Base-by-base conservation (phyloP, 1,140 invertebrate species). In the Aphelenchoides fujianensis region DNA sequence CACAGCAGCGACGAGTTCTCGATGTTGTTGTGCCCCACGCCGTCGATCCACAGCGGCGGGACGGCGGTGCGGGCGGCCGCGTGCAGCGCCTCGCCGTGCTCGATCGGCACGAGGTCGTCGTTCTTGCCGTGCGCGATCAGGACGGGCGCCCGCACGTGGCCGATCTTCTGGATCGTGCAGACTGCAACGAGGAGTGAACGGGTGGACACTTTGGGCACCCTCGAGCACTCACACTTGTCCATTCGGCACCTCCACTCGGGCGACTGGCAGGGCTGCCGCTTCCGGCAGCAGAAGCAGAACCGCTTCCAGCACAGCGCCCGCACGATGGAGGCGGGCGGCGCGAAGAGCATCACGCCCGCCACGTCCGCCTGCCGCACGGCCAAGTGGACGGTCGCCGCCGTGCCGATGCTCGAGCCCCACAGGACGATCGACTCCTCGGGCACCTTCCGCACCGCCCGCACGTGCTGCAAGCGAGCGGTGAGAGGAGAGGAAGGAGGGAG, bases 11-110 rank as follows among this genome's bases (percentile, higher is more conserved):
- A 31, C 30, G 32, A 59, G 28, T 71, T 72, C 16, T 31, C 30
- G 23, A 71, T 41, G 36, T 71, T 72, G 62, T 71, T 72, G 23
- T 71, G 70, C 7, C 70, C 70, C 9, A 72, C 70, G 30, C 23
- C 41, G 7, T 12, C 23, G 27, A 74, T 23, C 70, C 70, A 71
- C 16, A 71, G 9, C 19, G 34, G 32, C 2, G n/a, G 32, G n/a
- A 32, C 35, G 41, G 23, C 30, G 28, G 70, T 28, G n/a, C 34
- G 32, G 32, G 28, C 32, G 19, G 19, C 9, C 28, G 48, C 48
- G 31, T 35, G 31, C n/a, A 71, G 32, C 9, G 70, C 70, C 72
- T 71, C 37, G 3, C 70, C 70, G 48, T 71, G 70, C n/a, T 69
- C 31, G 19, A 71, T 72, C 36, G 70, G 70, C 19, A 71, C 48